Base-by-base conservation (phyloP, 1,140 invertebrate genomes). In the Pissodes strobi region DNA sequence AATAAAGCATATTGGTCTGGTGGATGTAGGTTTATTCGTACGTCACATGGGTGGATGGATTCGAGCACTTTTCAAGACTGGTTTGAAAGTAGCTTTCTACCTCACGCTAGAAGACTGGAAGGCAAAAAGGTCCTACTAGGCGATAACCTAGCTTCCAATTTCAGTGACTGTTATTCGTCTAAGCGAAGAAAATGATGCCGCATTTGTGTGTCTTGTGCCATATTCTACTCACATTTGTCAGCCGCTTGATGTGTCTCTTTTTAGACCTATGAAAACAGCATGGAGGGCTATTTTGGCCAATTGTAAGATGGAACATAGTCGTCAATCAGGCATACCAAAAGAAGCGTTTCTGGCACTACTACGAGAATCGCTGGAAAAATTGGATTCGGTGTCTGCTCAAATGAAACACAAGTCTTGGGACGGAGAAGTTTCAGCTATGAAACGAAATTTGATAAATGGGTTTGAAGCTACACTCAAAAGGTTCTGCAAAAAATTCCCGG, bases 251-350 rank as follows among this genome's bases (percentile, higher is more conserved):
- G 15, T 10, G 39, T 10, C 39, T 9, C 15, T 43, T 43, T 43
- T 43, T 43, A 43, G 15, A 43, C 10, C 39, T n/a, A 43, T 43
- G 39, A 5, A 43, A 10, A 5, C 39, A 17, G 30, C 30, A 34
- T n/a, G 30, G 6, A 34, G n/a, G 30, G 30, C 15, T 43, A 43
- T 43, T 43, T 43, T 43, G 39, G 13, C 39, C 5, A 43, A 43
- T 43, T 43, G 13, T 43, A 43, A 43, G 39, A 43, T 43, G 39
- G 13, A 43, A 43, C 39, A 43, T 13, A 34, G 39, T 43, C 39
- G 39, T 43, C 39, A 43, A 13, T 17, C 39, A 43, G 39, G 39
- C 39, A 43, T 43, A 43, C 39, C 39, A 43, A 43, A 43, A 43
- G 39, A 43, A 6, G 39, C 15, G 39, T n/a, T 43, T 17, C 39